Conservation (phyloP, 2,888 invertebrate genomes). For the Melanchra persicariae region DNA sequence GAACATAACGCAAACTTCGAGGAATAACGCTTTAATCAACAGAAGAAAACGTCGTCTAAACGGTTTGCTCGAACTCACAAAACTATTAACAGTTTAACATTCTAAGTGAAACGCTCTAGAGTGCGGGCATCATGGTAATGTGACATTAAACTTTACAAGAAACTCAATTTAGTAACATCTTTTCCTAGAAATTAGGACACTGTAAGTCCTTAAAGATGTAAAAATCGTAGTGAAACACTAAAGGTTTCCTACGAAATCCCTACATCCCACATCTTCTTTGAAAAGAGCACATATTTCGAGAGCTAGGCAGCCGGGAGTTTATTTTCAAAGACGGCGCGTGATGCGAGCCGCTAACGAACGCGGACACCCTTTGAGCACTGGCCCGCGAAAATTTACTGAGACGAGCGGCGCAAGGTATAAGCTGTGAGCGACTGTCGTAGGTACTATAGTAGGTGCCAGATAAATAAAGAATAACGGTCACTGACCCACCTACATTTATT, state of each 20-base stretch:
- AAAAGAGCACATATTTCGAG: constrained; percentile 33
- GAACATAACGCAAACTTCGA: not conserved
- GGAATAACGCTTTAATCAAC: constrained; percentile 8
- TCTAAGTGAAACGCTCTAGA: not conserved
- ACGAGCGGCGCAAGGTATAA: constrained; percentile 39
- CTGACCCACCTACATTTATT: too few relatives aligned
- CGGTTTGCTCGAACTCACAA: not conserved
- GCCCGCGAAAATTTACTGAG: constrained; percentile 76
- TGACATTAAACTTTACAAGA: not conserved
- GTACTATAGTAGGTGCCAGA: too few relatives aligned
- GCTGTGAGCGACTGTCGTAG: not conserved
- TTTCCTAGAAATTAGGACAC: constrained; percentile 1
- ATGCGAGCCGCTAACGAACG: constrained; percentile 77
- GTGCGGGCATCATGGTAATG: not conserved
- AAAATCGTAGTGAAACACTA: constrained; percentile 16
- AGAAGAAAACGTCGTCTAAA: constrained; percentile 19
- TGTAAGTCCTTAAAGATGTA: not conserved
- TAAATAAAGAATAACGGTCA: too few relatives aligned
- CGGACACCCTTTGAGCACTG: constrained; percentile 80
- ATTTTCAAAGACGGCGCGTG: constrained; percentile 66
- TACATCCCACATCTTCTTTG: not conserved
- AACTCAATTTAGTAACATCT: not conserved
- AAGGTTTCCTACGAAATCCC: not conserved
- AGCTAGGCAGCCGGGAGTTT: constrained; percentile 44
- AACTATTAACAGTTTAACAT: constrained; percentile 8